These are phyloP conservation scores for Ditylenchus weischeri DNA, from an alignment of 2,888 invertebrate genomes.

Conservation along the genomic window DNA sequence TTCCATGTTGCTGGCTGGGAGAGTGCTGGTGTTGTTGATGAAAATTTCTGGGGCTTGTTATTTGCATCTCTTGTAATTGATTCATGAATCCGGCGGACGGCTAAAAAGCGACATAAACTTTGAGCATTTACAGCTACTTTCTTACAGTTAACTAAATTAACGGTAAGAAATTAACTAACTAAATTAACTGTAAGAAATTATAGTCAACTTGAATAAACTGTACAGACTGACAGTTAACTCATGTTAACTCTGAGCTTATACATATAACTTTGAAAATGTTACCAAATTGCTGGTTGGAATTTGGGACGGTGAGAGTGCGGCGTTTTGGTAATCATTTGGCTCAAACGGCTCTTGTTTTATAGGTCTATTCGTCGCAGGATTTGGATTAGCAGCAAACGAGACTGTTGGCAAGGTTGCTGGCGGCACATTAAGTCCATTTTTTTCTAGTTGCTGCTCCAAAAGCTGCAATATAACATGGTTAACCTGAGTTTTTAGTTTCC, in stretches of 20 bases:
- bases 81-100: conserved; percentile 20
- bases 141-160: no score
- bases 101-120: conserved; percentile 8
- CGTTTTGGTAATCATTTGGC: conserved; percentile 28
- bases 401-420: conserved; percentile 37
- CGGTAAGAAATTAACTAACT: no score
- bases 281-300: conserved; percentile 48
- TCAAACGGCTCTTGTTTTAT: conserved; percentile 57
- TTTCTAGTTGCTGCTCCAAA: conserved; percentile 51
- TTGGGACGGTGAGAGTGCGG: conserved; percentile 46
- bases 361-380: conserved; percentile 26
- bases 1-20: conserved; percentile 20
- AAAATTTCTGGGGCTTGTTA: conserved; percentile 37
- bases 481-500: background rate
- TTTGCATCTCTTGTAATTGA: conserved; percentile 55
- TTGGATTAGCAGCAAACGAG: background rate
- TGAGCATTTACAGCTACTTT: background rate
- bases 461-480: conserved; percentile 32
- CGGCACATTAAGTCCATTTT: conserved; percentile 52
- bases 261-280: no score
- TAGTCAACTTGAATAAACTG: no score
- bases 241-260: no score
- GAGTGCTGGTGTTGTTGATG: conserved; percentile 23
- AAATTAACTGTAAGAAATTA: no score
- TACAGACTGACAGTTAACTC: no score